Conservation (phyloP, 2,888 invertebrate species). For the Acanthosepion esculentum region DNA sequence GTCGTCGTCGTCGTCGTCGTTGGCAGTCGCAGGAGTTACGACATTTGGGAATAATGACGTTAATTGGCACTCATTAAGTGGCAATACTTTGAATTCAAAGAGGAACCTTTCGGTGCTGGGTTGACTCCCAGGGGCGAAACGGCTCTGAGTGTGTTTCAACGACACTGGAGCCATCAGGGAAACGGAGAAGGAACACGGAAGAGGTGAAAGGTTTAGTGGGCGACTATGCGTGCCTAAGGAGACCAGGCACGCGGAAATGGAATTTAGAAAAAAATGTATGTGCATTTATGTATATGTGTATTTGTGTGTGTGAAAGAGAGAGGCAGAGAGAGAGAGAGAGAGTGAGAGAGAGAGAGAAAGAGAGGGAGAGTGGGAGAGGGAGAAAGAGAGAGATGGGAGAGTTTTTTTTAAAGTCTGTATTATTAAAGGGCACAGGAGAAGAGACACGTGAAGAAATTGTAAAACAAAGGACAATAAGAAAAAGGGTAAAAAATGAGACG, state of each 20-base stretch:
- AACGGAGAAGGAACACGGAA: background rate
- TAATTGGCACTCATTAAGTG: background rate
- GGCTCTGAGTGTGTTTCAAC: background rate
- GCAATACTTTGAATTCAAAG: conserved; percentile 33
- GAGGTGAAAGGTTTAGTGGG: background rate
- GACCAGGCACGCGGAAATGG: background rate
- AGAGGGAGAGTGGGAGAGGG: background rate
- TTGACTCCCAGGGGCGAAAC: background rate
- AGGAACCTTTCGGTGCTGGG: conserved; percentile 18
- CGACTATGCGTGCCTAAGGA: background rate
- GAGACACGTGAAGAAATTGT: no score
- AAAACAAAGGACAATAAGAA: no score
- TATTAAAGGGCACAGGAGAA: no score
- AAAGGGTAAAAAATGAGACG: no score
- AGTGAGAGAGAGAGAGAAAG: background rate
- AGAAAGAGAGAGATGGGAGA: background rate
- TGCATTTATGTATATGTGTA: no score
- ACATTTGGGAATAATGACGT: conserved; percentile 22
- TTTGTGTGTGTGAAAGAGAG: background rate
- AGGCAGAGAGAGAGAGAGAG: background rate
- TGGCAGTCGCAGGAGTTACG: background rate
- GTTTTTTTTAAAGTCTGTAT: no score
- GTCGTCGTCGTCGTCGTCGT: background rate
- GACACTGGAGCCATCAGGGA: background rate
- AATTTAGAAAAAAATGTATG: background rate